Evolutionary conservation across 1,140 invertebrate genomes (phyloP).

Genomic region (Cydia strobilella): DNA sequence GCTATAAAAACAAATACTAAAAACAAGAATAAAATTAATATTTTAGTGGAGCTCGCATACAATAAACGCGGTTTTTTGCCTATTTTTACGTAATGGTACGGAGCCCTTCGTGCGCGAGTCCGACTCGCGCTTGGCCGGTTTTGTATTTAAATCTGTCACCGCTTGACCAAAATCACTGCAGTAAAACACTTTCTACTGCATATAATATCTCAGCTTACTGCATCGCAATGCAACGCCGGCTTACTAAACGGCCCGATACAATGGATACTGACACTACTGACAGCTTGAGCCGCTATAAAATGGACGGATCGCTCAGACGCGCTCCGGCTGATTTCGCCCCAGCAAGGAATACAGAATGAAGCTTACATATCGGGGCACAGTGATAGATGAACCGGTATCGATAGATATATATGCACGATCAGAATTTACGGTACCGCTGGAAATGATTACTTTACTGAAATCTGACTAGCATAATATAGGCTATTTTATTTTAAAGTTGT

Average conservation of each 20-base stretch:
- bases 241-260: conserved; percentile 9
- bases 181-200: background rate
- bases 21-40: too few species aligned
- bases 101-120: too few species aligned
- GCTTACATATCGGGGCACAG: background rate
- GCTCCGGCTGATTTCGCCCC: conserved; percentile 5
- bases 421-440: background rate
- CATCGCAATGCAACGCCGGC: background rate
- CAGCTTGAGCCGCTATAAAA: conserved; percentile 24
- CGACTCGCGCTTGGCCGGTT: too few species aligned
- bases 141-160: too few species aligned
- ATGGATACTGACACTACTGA: conserved; percentile 20
- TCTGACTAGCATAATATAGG: too few species aligned
- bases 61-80: too few species aligned
- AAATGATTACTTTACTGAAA: background rate
- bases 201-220: background rate
- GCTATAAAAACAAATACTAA: too few species aligned
- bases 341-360: conserved; percentile 29
- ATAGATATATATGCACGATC: background rate
- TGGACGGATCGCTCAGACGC: background rate
- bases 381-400: conserved; percentile 12
- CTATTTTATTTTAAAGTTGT: too few species aligned
- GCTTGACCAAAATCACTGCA: background rate
- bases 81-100: too few species aligned
- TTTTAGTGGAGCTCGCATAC: too few species aligned